Conservation (phyloP, 2,888 invertebrate species). For the Oasisia sp. region DNA sequence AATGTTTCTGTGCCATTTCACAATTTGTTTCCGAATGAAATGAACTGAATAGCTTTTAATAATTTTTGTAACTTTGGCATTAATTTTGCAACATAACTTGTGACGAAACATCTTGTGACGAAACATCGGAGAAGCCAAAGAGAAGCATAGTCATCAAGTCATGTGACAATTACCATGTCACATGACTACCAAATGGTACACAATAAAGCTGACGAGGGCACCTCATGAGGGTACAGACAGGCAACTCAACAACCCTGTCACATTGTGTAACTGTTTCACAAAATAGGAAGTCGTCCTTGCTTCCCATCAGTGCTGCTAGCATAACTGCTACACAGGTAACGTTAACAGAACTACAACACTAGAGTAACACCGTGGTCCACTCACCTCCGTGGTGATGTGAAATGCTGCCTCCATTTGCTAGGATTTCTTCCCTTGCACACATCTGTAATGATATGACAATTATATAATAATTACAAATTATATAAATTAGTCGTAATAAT, state of each 20-base stretch:
- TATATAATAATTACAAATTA: neutral
- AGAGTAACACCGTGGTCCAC: neutral
- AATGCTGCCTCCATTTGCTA: conserved; percentile 89
- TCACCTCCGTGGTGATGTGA: conserved; percentile 91
- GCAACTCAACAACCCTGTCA: neutral
- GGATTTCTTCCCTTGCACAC: conserved; percentile 89
- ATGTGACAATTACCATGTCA: too few relatives aligned
- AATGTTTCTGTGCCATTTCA: neutral
- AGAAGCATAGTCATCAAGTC: too few relatives aligned
- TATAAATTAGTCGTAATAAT: too few relatives aligned
- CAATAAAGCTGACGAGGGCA: too few relatives aligned
- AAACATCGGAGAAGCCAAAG: neutral
- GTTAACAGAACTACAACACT: neutral
- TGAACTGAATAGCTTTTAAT: neutral
- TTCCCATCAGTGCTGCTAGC: neutral
- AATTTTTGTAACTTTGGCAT: neutral
- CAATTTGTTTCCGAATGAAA: neutral
- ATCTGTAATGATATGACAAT: conserved; percentile 65
- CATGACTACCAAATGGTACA: too few relatives aligned
- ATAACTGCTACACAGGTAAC: too few relatives aligned
- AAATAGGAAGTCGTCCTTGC: neutral
- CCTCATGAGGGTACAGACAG: neutral
- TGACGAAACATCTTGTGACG: neutral
- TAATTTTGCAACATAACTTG: neutral
- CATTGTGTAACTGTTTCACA: neutral